These are phyloP conservation scores for Gobionotothen gibberifrons DNA, from an alignment of 2,797 vertebrate genomes.

Conservation along the genomic window DNA sequence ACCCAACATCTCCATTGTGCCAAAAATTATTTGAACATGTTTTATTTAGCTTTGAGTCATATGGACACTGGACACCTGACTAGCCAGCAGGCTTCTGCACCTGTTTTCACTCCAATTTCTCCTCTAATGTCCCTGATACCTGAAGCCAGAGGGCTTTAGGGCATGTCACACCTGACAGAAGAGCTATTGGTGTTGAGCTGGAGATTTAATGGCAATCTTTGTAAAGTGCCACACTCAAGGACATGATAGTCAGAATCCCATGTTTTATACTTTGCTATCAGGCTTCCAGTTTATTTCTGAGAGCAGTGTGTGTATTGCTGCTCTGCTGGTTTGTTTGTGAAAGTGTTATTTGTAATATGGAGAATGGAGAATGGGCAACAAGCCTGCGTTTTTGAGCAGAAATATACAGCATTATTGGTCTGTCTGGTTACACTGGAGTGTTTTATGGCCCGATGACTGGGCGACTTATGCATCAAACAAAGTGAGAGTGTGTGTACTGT, in stretches of 20 bases:
- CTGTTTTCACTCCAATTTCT: slow-evolving; percentile 60
- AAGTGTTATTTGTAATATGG: slow-evolving; percentile 41
- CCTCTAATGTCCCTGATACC: slow-evolving; percentile 57
- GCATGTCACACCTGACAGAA: slow-evolving; percentile 51
- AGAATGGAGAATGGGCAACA: slow-evolving; percentile 18
- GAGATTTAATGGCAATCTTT: slow-evolving; percentile 76
- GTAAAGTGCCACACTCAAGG: slow-evolving; percentile 74
- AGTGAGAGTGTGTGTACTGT: slow-evolving; percentile 58
- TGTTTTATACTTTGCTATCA: too few relatives aligned
- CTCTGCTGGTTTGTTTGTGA: slow-evolving; percentile 42
- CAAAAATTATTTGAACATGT: slow-evolving; percentile 51
- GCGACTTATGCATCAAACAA: slow-evolving; percentile 75
- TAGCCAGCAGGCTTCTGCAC: slow-evolving; percentile 66
- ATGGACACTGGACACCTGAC: slow-evolving; percentile 66
- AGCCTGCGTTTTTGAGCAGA: slow-evolving; percentile 8
- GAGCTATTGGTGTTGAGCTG: slow-evolving; percentile 60
- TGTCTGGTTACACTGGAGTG: slow-evolving; percentile 14
- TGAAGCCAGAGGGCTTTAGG: slow-evolving; percentile 63
- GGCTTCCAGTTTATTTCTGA: slow-evolving; percentile 59
- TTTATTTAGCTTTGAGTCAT: slow-evolving; percentile 64
- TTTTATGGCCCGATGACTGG: slow-evolving; percentile 68
- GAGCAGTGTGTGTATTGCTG: slow-evolving; percentile 41
- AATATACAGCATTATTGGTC: slow-evolving; percentile 20
- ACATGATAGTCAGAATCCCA: too few relatives aligned
- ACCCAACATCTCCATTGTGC: slow-evolving; percentile 4